These are phyloP conservation scores for Paguma larvata DNA, from an alignment of 2,797 vertebrate species.

Conservation along the genomic window DNA sequence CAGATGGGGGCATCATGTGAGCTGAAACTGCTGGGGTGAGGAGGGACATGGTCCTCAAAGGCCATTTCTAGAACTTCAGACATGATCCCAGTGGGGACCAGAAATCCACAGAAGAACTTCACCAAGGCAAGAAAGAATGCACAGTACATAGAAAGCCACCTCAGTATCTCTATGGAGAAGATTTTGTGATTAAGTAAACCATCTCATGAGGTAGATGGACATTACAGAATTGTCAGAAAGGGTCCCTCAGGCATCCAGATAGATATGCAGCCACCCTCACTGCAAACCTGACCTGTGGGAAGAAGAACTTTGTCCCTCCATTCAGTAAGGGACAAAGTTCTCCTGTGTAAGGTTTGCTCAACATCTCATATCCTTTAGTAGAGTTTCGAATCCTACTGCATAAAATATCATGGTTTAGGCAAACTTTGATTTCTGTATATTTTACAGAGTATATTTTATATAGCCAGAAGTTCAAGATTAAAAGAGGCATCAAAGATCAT, in stretches of 20 bases:
- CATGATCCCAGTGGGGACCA: not conserved
- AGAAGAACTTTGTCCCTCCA: not conserved
- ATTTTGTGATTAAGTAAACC: not conserved
- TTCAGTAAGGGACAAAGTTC: not conserved
- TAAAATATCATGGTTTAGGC: not conserved
- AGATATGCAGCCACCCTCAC: not conserved
- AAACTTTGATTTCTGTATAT: not conserved
- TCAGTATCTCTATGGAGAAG: not conserved
- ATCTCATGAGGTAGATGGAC: not conserved
- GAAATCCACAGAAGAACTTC: not conserved
- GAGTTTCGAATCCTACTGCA: not conserved
- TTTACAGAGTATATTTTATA: not conserved
- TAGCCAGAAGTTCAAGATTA: slow-evolving; percentile 20
- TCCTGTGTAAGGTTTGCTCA: not conserved
- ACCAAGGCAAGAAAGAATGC: not conserved
- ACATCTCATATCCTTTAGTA: not conserved
- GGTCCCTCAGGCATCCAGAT: not conserved
- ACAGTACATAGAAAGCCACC: not conserved
- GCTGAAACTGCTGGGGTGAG: not conserved
- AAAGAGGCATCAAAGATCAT: slow-evolving; percentile 32
- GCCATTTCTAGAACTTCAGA: not conserved
- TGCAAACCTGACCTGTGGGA: not conserved
- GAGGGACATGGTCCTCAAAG: not conserved
- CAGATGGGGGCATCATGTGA: not conserved
- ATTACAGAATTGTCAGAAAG: not conserved